These are phyloP conservation scores for Allygus modestus DNA, from an alignment of 2,888 invertebrate species.

Conservation along the genomic window DNA sequence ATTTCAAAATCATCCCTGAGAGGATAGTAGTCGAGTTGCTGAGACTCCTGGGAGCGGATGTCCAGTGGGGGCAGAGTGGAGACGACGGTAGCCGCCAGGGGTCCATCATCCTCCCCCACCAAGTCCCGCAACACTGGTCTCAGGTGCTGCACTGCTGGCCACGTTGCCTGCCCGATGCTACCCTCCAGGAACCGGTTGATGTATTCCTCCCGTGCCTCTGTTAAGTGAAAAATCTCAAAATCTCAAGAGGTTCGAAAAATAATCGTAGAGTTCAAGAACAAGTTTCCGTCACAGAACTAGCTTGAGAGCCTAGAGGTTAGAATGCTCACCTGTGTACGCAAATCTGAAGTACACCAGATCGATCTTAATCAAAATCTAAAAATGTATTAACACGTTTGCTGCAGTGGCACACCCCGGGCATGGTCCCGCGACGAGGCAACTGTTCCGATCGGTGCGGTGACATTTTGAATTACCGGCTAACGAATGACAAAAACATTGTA, in stretches of 20 bases:
- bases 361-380: no score
- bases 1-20: constrained; percentile 97
- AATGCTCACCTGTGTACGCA: no score
- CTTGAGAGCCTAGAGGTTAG: not conserved
- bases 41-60: constrained; percentile 89
- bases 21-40: constrained; percentile 95
- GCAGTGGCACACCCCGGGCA: no score
- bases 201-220: constrained; percentile 70
- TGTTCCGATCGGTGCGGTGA: no score
- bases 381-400: no score
- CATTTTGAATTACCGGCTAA: no score
- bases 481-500: no score
- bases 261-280: not conserved
- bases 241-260: not conserved
- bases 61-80: constrained; percentile 82
- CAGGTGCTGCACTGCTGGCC: constrained; percentile 82
- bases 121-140: constrained; percentile 64
- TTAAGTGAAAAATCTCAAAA: not conserved
- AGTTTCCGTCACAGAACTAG: not conserved
- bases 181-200: constrained; percentile 90
- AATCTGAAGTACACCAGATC: no score
- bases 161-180: constrained; percentile 90
- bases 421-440: no score
- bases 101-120: constrained; percentile 42
- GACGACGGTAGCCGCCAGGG: constrained; percentile 36